Evolutionary conservation across 2,888 invertebrate genomes (phyloP).

Genomic region (Polylopha cassiicola): DNA sequence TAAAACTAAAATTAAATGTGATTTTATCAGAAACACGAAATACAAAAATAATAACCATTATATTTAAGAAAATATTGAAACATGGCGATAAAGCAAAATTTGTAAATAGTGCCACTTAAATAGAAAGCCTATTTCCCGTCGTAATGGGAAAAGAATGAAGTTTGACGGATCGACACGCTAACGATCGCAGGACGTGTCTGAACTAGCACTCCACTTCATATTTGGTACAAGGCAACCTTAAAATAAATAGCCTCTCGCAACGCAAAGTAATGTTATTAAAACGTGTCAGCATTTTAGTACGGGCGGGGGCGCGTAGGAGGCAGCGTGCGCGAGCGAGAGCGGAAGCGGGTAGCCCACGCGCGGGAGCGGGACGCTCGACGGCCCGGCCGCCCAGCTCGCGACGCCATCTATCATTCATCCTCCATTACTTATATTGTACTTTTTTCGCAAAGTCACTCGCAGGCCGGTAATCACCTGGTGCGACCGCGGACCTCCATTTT

Average conservation of each 20-base stretch:
- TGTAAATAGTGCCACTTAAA: conserved; percentile 12
- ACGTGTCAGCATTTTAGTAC: conserved; percentile 74
- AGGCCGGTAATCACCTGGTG: conserved; percentile 77
- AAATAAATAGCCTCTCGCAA: conserved; percentile 72
- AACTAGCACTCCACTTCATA: conserved; percentile 66
- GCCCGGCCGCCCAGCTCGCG: conserved; percentile 32
- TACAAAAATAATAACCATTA: too few species aligned
- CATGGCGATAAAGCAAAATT: too few species aligned
- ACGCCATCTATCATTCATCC: conserved; percentile 76
- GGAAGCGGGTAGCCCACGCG: conserved; percentile 41
- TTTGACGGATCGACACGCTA: conserved; percentile 59
- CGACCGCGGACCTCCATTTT: conserved; percentile 71
- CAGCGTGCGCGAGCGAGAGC: conserved; percentile 32
- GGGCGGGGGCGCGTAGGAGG: conserved; percentile 32
- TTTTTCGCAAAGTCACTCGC: conserved; percentile 76
- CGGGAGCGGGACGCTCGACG: conserved; percentile 37
- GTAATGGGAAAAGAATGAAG: conserved; percentile 62
- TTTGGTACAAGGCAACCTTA: conserved; percentile 67
- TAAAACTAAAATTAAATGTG: too few species aligned
- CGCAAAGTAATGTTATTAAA: conserved; percentile 75
- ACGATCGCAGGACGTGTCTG: conserved; percentile 63
- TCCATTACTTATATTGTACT: conserved; percentile 78
- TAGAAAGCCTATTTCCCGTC: conserved; percentile 23
- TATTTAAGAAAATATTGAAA: too few species aligned
- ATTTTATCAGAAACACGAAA: too few species aligned